Conservation (phyloP, 2,797 vertebrate species). For the Ctenosaura bakeri region DNA sequence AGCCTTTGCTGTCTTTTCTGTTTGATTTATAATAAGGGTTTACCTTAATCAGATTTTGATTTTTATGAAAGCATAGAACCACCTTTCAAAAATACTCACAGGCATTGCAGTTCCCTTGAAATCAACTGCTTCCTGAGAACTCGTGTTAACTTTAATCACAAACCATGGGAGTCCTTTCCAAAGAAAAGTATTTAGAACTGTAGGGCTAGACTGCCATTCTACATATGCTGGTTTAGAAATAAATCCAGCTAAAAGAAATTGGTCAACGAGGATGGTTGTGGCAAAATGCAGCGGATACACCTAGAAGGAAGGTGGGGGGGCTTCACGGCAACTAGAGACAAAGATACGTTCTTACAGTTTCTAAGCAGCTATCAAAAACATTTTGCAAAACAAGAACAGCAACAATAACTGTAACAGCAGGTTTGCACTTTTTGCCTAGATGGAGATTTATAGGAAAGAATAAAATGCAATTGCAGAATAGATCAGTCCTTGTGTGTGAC, state of each 20-base stretch:
- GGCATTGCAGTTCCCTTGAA: not conserved
- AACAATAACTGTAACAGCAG: constrained; percentile 41
- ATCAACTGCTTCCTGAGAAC: not conserved
- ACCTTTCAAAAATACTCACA: not conserved
- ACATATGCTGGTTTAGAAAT: not conserved
- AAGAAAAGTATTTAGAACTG: not conserved
- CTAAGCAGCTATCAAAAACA: constrained; percentile 39
- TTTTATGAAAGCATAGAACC: not conserved
- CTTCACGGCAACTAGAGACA: not conserved
- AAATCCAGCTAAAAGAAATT: not conserved
- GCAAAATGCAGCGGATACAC: not conserved
- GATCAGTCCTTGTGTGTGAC: not conserved
- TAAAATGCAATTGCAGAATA: constrained; percentile 48
- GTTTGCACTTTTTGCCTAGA: constrained; percentile 55
- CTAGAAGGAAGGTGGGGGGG: not conserved
- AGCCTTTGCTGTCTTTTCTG: not conserved
- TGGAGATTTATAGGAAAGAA: constrained; percentile 61
- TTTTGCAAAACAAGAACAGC: not conserved
- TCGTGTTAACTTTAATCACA: not conserved
- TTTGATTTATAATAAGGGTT: not conserved
- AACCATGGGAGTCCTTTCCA: not conserved
- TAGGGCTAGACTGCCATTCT: not conserved
- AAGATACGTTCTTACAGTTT: constrained; percentile 31
- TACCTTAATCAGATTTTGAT: not conserved
- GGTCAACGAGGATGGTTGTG: not conserved